These are phyloP conservation scores for Formicarius rufipectus DNA, from an alignment of 2,113 vertebrate species.

Conservation along the genomic window DNA sequence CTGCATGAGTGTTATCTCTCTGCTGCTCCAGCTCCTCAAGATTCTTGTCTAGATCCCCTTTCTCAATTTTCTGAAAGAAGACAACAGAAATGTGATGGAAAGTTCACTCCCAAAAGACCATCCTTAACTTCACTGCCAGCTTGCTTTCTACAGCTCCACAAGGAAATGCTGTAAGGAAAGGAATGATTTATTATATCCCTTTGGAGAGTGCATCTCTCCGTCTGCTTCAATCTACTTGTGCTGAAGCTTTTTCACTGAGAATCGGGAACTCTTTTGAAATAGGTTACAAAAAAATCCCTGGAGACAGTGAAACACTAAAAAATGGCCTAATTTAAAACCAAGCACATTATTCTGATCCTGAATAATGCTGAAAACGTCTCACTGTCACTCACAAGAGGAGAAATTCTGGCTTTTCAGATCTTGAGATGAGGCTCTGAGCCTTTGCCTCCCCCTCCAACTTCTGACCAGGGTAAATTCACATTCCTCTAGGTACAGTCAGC, in stretches of 20 bases:
- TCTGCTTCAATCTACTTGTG: neutral
- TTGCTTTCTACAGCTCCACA: neutral
- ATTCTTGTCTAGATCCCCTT: slow-evolving; percentile 68
- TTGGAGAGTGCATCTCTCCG: neutral
- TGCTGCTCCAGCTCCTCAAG: slow-evolving; percentile 52
- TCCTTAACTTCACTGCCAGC: neutral
- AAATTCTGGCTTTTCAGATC: neutral
- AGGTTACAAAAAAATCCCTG: neutral
- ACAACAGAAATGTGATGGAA: neutral
- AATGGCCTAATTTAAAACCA: neutral
- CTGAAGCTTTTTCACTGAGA: neutral
- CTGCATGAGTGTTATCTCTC: neutral
- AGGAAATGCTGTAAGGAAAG: neutral
- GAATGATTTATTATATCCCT: neutral
- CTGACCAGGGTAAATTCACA: neutral
- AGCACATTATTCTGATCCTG: neutral
- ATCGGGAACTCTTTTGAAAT: neutral
- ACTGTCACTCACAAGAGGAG: neutral
- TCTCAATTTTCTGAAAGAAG: slow-evolving; percentile 74
- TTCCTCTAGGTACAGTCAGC: neutral
- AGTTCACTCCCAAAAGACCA: neutral
- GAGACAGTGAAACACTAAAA: neutral
- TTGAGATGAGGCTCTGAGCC: neutral
- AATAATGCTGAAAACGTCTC: neutral
- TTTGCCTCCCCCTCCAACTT: neutral